Conservation (phyloP, 2,797 vertebrate species). For the Sebastes alutus region DNA sequence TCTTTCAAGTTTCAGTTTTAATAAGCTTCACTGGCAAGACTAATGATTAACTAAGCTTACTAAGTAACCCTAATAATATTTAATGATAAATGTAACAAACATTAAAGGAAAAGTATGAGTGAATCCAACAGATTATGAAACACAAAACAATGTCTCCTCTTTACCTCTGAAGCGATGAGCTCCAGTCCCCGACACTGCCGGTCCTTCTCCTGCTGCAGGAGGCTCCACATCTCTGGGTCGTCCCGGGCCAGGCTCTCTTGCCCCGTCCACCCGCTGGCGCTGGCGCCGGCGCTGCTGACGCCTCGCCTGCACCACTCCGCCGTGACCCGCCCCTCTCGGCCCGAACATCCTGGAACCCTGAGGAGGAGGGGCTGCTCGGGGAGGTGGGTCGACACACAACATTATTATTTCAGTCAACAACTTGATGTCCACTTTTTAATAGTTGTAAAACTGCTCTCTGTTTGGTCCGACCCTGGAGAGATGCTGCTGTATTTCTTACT, state of each 20-base stretch:
- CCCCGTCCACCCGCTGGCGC: slow-evolving; percentile 77
- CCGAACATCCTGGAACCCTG: slow-evolving; percentile 39
- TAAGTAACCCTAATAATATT: background rate
- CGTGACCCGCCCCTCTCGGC: slow-evolving; percentile 25
- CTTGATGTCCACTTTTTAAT: background rate
- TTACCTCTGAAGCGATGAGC: slow-evolving; percentile 91
- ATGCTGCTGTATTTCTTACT: background rate
- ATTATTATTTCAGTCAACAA: background rate
- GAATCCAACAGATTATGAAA: background rate
- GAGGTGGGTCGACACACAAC: background rate
- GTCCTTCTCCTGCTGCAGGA: slow-evolving; percentile 91
- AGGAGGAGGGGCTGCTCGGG: slow-evolving; percentile 34
- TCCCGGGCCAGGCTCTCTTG: slow-evolving; percentile 88
- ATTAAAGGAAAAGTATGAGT: background rate
- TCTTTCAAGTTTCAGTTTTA: background rate
- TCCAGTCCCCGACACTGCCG: slow-evolving; percentile 91
- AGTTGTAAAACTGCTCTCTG: background rate
- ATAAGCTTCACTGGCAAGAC: background rate
- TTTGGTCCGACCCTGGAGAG: background rate
- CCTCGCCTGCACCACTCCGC: slow-evolving; percentile 42
- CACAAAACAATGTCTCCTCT: background rate
- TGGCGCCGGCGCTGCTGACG: slow-evolving; percentile 8
- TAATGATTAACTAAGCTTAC: background rate
- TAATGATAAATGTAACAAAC: background rate
- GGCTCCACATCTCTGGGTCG: slow-evolving; percentile 90